Evolutionary conservation across 2,113 vertebrate genomes (phyloP).

Genomic region (Plotosus lineatus): DNA sequence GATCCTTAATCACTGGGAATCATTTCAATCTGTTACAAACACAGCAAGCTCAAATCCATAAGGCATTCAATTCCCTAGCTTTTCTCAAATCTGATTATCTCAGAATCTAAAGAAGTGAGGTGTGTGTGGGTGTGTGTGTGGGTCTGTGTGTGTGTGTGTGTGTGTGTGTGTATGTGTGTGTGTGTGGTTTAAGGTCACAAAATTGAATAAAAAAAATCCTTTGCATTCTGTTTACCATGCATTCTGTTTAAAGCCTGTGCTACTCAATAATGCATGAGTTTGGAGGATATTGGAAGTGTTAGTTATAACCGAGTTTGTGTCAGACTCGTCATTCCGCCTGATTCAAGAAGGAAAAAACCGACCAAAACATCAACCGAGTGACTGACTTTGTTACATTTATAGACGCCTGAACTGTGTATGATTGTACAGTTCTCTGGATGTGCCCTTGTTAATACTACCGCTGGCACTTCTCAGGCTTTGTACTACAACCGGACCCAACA

Average conservation of each 20-base stretch:
- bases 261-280: background rate
- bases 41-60: background rate
- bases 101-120: background rate
- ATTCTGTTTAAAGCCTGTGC: background rate
- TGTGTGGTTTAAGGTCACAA: background rate
- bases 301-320: background rate
- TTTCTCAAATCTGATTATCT: background rate
- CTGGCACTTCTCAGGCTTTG: background rate
- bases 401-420: background rate
- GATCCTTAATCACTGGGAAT: background rate
- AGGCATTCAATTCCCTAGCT: background rate
- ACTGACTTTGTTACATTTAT: background rate
- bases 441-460: background rate
- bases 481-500: background rate
- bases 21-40: slow-evolving; percentile 10
- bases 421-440: background rate
- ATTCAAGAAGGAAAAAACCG: background rate
- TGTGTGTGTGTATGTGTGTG: background rate
- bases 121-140: background rate
- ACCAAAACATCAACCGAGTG: background rate
- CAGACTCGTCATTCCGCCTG: background rate
- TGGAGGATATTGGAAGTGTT: background rate
- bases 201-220: background rate
- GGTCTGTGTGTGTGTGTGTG: background rate
- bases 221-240: background rate